Base-by-base conservation (phyloP, 1,140 invertebrate genomes). In the fruit fly (Drosophila melanogaster) region DNA sequence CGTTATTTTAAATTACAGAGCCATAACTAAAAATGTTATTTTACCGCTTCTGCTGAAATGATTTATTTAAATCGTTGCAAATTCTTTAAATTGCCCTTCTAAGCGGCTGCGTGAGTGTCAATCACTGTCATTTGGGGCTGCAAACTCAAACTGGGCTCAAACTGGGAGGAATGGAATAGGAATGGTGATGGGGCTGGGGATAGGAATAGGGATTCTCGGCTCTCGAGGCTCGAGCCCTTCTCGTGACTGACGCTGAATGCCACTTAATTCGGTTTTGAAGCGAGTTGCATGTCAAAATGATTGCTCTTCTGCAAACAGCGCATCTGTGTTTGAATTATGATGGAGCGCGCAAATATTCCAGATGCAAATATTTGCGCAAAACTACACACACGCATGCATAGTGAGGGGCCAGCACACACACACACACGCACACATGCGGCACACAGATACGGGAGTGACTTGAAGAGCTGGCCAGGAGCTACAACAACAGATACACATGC, bases 291-390 rank as follows among this genome's bases (percentile, higher is more conserved):
- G 94, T 94, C 94, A 94, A 94, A 94, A 94, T 94, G 93, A 94
- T 94, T 94, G 94, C 93, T 94, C 93, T 94, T 94, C 93, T 93
- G 93, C 93, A 94, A 94, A 94, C 94, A 94, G 94, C 93, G 93
- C 87, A 87, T 86, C 87, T 93, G 93, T 93, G 92, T 93, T 93
- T 94, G 94, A 94, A 94, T 94, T 94, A 94, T 94, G 94, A 93
- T 94, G 93, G 93, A 93, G 85, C 86, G 85, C 86, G 94, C 93
- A 94, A 94, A 94, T 94, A 94, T 94, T 94, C 93, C 93, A 94
- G 93, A 92, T 91, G 93, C 93, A 94, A 94, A 94, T 93, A 94
- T 93, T 93, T 93, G 93, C 93, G 50, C 73, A 83, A 91, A 85
- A 79, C 83, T 86, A 86, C 79, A 86, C 79, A 50, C 26, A 50